These are phyloP conservation scores for Caenorhabditis panamensis DNA, from an alignment of 2,888 invertebrate species.

Conservation along the genomic window DNA sequence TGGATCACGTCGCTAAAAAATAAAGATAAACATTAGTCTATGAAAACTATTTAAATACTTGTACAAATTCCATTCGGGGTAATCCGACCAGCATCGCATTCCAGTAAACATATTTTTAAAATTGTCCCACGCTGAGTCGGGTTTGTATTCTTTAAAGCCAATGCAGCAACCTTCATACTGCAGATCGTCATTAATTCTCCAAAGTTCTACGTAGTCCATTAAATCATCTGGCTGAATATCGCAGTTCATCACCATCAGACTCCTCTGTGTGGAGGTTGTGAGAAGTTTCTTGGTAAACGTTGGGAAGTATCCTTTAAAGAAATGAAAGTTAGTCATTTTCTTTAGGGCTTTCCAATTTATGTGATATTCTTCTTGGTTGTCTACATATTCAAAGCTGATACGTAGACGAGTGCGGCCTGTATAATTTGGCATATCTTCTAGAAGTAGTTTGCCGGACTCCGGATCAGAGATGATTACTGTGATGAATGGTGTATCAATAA, in stretches of 20 bases:
- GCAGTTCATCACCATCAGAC: slow-evolving; percentile 11
- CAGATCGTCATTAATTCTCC: neutral
- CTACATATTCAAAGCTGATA: neutral
- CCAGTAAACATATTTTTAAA: neutral
- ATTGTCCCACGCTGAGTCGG: neutral
- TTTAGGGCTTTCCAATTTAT: neutral
- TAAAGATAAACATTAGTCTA: neutral
- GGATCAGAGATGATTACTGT: neutral
- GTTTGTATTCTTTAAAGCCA: neutral
- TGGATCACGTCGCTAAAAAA: slow-evolving; percentile 4
- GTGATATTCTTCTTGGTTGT: neutral
- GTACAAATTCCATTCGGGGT: slow-evolving; percentile 1
- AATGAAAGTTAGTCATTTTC: neutral
- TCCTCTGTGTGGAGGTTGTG: neutral
- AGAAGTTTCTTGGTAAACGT: neutral
- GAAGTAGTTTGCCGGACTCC: neutral
- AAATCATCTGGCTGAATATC: neutral
- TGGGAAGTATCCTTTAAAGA: slow-evolving; percentile 11
- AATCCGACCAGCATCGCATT: neutral
- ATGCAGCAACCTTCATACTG: slow-evolving; percentile 6
- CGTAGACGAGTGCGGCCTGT: neutral
- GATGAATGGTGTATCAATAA: neutral
- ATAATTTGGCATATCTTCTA: neutral
- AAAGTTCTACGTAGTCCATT: neutral
- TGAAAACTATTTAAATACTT: neutral